Base-by-base conservation (phyloP, 2,888 invertebrate species). In the Phaedon cochleariae region DNA sequence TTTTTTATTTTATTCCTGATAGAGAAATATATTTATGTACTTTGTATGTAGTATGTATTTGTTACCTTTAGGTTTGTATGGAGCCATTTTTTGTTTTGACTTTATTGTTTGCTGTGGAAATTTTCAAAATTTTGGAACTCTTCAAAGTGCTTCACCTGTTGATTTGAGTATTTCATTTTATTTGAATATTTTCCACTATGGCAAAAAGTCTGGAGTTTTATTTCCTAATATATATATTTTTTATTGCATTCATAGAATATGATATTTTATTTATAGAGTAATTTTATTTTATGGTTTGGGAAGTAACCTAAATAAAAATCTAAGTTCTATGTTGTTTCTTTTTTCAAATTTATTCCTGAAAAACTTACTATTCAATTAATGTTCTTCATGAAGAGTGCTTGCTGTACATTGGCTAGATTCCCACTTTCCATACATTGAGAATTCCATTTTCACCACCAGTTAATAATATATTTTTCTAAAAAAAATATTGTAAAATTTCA, bases 371-470 rank as follows among this genome's bases (percentile, higher is more conserved):
- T n/a, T n/a, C n/a, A n/a, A n/a, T n/a, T n/a, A n/a, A n/a, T n/a
- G n/a, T n/a, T n/a, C n/a, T n/a, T n/a, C n/a, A n/a, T n/a, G n/a
- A n/a, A n/a, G n/a, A n/a, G n/a, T n/a, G n/a, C n/a, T n/a, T n/a
- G n/a, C n/a, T n/a, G n/a, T n/a, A n/a, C n/a, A n/a, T n/a, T 41
- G 26, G 22, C 21, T 9, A 17, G 26, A 12, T 22, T 45, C 46
- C n/a, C 22, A 77, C 78, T 66, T 84, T 83, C 93, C 93, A 93
- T 46, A 90, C 82, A 75, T 88, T 87, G 10, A 93, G 75, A 46
- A 88, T 82, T 12, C 91, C 91, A n/a, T 86, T 82, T 84, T 94
- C 93, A 2, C 93, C 93, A 18, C 89, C 89, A 9, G 92, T 92
- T 67, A 93, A 79, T 52, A 93, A 80, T 18, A 88, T 68, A 70